Evolutionary conservation across 2,797 vertebrate species (phyloP), one percentile per base, ranked within the genome.

Genomic region (Oreochromis grahami): DNA sequence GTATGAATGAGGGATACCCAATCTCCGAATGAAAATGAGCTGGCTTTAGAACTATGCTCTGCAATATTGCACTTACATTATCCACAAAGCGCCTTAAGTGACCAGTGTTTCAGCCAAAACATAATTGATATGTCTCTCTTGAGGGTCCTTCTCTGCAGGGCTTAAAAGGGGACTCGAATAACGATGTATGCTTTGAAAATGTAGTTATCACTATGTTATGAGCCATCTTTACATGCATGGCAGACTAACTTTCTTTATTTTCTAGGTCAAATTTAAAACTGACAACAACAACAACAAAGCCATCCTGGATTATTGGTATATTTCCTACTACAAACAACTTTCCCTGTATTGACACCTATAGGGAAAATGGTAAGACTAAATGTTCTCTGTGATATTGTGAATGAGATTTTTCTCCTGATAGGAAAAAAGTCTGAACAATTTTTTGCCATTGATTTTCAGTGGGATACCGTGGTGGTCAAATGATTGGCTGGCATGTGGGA

Each of bases 381-480:
- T 80, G 74, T 1, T 86, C 84, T 87, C 84, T 80, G 19, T 76
- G 48, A 86, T 83, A 68, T 68, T 55, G 52, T 83, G 81, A 90
- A 36, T 80, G 29, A 51, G 63, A 76, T 77, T 84, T 82, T 80
- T 43, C 29, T 63, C 78, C 53, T 14, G 60, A 60, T 65, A 52
- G 65, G 9, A 24, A 76, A 45, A 36, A 80, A 83, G 63, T 65
- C 48, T 55, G 29, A 13, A 74, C 41, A 51, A 74, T 51, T 58
- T 58, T 60, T 80, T 76, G 19, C 10, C 41, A 92, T 89, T 87
- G 91, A 92, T 92, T 94, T 90, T 89, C 55, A 84, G 77, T 78
- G 72, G 78, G 85, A 79, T 86, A 43, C 43, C 2, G 26, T 52
- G 56, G 65, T 89, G 79, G 88, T 87, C 80, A 92, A 88, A 91